phyloP scores from a whole-genome alignment of 2,113 vertebrate genomes.

The Neolamprologus hecqui region DNA sequence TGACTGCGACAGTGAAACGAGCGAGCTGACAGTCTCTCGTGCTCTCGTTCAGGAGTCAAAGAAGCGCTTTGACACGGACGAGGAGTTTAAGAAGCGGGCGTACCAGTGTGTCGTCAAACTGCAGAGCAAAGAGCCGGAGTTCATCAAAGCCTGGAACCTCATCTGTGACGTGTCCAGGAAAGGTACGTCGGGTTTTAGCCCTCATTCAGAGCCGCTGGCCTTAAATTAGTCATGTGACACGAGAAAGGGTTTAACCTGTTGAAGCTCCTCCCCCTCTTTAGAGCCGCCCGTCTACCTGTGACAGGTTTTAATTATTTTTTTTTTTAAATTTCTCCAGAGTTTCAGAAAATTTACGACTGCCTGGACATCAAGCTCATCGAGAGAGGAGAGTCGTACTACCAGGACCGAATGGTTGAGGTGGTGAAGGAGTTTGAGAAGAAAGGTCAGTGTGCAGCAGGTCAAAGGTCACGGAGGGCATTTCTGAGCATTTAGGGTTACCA shows the following conservation, averaged over 20 bases:
- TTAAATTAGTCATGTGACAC: background rate
- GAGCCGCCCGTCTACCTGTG: accelerated
- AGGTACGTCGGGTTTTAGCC: conserved; percentile 60
- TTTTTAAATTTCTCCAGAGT: conserved; percentile 69
- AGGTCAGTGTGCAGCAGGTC: conserved; percentile 19
- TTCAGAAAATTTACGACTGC: conserved; percentile 88
- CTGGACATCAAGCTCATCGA: conserved; percentile 81
- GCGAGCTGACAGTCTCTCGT: accelerated
- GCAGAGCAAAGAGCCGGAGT: conserved; percentile 88
- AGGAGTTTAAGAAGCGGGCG: conserved; percentile 91
- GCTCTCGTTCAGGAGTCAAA: conserved; percentile 81
- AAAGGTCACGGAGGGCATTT: background rate
- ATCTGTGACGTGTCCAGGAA: conserved; percentile 92
- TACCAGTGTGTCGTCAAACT: conserved; percentile 92
- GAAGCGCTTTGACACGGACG: conserved; percentile 91
- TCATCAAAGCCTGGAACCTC: conserved; percentile 90
- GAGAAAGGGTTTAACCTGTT: accelerated
- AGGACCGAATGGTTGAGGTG: conserved; percentile 81
- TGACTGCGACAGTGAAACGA: background rate
- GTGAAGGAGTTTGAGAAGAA: conserved; percentile 79
- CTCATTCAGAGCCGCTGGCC: accelerated
- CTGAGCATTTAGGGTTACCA: background rate
- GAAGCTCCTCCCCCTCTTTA: accelerated
- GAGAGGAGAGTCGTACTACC: conserved; percentile 92
- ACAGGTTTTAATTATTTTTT: background rate